Evolutionary conservation across 2,113 vertebrate species (phyloP).

Genomic region (Scomber scombrus): DNA sequence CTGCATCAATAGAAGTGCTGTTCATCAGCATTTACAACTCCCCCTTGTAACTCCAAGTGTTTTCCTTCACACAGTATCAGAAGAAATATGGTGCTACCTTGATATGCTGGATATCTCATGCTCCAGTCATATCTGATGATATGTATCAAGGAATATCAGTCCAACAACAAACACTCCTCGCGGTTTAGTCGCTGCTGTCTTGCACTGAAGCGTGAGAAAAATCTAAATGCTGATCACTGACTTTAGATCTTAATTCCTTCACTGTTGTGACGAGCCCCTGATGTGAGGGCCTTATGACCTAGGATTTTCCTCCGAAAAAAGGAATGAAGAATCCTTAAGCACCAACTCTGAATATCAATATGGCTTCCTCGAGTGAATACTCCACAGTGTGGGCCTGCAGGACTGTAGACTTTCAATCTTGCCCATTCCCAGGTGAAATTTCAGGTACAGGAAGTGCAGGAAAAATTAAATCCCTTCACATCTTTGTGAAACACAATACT

Average conservation of each 20-base stretch:
- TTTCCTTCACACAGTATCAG: constrained; percentile 55
- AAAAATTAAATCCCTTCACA: constrained; percentile 4
- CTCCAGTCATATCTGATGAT: neutral
- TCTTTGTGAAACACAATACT: constrained; percentile 15
- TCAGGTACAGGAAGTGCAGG: neutral
- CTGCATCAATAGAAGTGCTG: constrained; percentile 79
- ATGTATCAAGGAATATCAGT: neutral
- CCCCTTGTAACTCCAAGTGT: constrained; percentile 63
- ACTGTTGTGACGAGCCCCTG: constrained; percentile 16
- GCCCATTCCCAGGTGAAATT: constrained; percentile 16
- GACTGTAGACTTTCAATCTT: constrained; percentile 32
- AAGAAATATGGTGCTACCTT: constrained; percentile 35
- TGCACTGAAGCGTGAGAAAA: constrained; percentile 17
- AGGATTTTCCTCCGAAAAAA: constrained; percentile 51
- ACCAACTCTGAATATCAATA: constrained; percentile 56
- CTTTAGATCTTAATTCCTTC: constrained; percentile 42
- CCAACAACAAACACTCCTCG: constrained; percentile 22
- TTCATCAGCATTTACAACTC: constrained; percentile 76
- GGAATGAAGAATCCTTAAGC: constrained; percentile 42
- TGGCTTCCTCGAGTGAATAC: constrained; percentile 15
- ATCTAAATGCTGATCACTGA: constrained; percentile 55
- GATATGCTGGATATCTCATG: constrained; percentile 29
- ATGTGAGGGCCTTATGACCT: constrained; percentile 55
- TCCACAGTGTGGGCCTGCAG: constrained; percentile 5
- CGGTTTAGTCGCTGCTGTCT: neutral